Base-by-base conservation (phyloP, 1,140 invertebrate genomes). In the Halyomorpha halys region DNA sequence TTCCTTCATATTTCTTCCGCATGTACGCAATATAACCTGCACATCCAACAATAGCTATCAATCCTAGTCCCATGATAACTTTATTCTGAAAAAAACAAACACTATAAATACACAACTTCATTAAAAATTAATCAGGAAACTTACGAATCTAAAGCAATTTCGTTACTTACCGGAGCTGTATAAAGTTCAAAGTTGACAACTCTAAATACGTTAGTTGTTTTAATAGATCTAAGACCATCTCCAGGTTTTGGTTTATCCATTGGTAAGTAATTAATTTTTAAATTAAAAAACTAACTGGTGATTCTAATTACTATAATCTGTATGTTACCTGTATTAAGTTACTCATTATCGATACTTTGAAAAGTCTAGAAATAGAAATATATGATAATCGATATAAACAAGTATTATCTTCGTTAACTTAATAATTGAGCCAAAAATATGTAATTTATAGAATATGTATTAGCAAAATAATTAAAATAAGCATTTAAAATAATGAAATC, bases 101-200 rank as follows among this genome's bases (percentile, higher is more conserved):
- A 39, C 1, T 30, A 30, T 18, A 13, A n/a, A n/a, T n/a, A n/a
- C n/a, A n/a, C n/a, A n/a, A n/a, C n/a, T 11, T 21, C 44, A 18
- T 14, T 21, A 44, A 61, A 19, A 21, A 49, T 16, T 21, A 49
- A 51, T 16, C 11, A 49, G 30, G 3, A 44, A 18, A 2, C 30
- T 21, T 49, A 9, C 45, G 1, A 63, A 53, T 1, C 13, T 6
- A 19, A 5, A 6, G 19, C 11, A 9, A 53, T 11, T n/a, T 16
- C 4, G 13, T 3, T 11, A 64, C 81, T 82, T 82, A 91, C 89
- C 67, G 88, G 89, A 76, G 85, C 87, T 3, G 81, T 78, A 73
- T 91, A 92, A 14, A 92, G 75, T 76, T 92, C 89, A 77, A 87
- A 91, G 76, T 92, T 92, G 9, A 90, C 74, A 19, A 82, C 79